Conservation (phyloP, 2,797 vertebrate genomes). For the Epinephelus awoara region DNA sequence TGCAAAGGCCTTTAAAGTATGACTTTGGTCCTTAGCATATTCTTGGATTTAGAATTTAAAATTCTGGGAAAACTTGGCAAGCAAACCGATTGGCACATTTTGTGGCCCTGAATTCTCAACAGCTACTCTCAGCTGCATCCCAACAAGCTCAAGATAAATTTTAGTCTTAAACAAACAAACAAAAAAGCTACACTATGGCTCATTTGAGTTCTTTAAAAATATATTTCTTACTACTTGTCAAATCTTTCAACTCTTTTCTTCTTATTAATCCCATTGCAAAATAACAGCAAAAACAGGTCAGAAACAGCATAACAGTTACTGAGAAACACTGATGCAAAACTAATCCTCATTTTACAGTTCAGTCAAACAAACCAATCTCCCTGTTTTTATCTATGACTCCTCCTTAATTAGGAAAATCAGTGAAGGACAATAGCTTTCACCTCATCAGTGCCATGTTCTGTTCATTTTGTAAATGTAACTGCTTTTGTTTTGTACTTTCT, state of each 20-base stretch:
- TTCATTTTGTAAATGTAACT: neutral
- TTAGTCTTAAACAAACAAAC: no score
- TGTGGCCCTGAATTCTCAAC: neutral
- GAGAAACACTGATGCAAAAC: neutral
- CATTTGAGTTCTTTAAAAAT: neutral
- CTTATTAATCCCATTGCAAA: neutral
- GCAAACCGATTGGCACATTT: neutral
- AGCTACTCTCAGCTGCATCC: no score
- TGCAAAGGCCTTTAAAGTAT: no score
- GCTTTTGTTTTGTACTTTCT: neutral
- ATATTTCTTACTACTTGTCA: no score
- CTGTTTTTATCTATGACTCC: neutral
- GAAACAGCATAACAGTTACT: neutral
- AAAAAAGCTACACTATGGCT: neutral
- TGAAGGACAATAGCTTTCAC: neutral
- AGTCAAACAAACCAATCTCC: neutral
- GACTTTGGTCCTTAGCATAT: neutral
- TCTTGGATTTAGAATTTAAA: neutral
- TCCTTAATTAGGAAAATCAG: neutral
- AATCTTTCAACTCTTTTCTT: no score
- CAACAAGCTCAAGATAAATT: no score
- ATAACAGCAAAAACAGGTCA: neutral
- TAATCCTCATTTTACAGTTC: neutral
- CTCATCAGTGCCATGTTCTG: neutral
- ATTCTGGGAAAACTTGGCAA: neutral